A percentile compares a stretch with the other conserved stretches of the same genome.
Conservation (phyloP, 2,888 invertebrate genomes). For the Tetrapedia diversipes region DNA sequence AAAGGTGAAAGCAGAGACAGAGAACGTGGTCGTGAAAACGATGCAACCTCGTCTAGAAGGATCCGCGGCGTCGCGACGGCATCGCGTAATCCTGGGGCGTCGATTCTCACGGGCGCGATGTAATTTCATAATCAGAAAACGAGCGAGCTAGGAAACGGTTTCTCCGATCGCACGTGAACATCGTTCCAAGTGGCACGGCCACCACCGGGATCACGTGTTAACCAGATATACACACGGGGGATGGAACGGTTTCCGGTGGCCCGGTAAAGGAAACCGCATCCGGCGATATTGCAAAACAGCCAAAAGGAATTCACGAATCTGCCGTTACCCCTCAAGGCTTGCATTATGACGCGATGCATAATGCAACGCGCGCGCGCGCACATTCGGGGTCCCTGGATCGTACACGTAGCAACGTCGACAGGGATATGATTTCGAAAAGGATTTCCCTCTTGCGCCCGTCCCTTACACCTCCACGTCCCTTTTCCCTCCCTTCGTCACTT, state of each 20-base stretch:
- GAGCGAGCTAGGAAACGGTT: slow-evolving; percentile 63
- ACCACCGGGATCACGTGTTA: slow-evolving; percentile 58
- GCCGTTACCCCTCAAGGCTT: slow-evolving; percentile 59
- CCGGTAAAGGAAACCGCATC: slow-evolving; percentile 48
- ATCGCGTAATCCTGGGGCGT: slow-evolving; percentile 56
- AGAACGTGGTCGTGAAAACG: slow-evolving; percentile 9
- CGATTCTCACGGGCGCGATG: slow-evolving; percentile 64
- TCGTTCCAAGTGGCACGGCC: slow-evolving; percentile 45
- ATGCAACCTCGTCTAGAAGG: slow-evolving; percentile 35
- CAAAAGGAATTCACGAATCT: slow-evolving; percentile 69
- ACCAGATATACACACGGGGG: slow-evolving; percentile 38
- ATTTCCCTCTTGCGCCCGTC: too few relatives aligned
- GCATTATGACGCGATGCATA: slow-evolving; percentile 71
- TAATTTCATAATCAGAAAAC: slow-evolving; percentile 69
- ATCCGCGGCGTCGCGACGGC: slow-evolving; percentile 18
- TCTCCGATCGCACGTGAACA: slow-evolving; percentile 67
- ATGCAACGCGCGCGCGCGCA: slow-evolving; percentile 66
- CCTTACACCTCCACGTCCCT: slow-evolving; percentile 49
- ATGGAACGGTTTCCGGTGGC: slow-evolving; percentile 41
- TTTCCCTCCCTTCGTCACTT: neutral
- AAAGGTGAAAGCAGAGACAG: neutral
- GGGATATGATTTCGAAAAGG: slow-evolving; percentile 66
- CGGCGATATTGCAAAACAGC: slow-evolving; percentile 65
- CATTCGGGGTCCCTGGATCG: slow-evolving; percentile 64
- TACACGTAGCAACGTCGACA: slow-evolving; percentile 67